A percentile compares a stretch with the other conserved stretches of the same genome.
phyloP scores from a whole-genome alignment of 2,888 invertebrate genomes.

The Leptopilina drosophilae region DNA sequence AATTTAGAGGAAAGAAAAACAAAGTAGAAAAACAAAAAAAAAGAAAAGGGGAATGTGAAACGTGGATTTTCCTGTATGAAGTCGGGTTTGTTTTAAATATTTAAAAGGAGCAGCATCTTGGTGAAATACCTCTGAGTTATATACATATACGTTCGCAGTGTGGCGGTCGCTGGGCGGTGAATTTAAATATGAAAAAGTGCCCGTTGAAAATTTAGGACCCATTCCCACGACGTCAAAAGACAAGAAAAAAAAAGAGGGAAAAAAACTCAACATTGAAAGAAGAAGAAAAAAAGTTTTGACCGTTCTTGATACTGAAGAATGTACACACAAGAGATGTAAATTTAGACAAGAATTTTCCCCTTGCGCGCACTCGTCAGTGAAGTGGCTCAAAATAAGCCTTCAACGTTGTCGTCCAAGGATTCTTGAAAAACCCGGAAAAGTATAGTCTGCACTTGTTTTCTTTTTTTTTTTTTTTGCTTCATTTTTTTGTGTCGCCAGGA shows the following conservation, averaged over 20 bases:
- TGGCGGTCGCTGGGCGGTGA: constrained; percentile 57
- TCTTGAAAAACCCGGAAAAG: constrained; percentile 42
- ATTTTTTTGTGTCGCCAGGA: constrained; percentile 27
- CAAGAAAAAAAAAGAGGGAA: constrained; percentile 40
- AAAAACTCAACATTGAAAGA: no score
- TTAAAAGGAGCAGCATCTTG: constrained; percentile 59
- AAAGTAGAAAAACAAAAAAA: constrained; percentile 21
- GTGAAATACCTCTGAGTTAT: constrained; percentile 59
- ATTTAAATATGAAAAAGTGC: constrained; percentile 66
- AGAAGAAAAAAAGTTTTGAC: constrained; percentile 52
- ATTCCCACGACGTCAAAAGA: constrained; percentile 49
- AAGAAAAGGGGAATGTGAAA: constrained; percentile 48
- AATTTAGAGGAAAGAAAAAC: no score
- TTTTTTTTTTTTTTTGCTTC: not conserved
- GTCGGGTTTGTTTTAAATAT: constrained; percentile 58
- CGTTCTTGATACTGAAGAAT: constrained; percentile 50
- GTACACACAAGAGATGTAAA: constrained; percentile 22
- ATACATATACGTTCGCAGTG: constrained; percentile 43
- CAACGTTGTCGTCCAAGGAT: constrained; percentile 46
- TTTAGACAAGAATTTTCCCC: constrained; percentile 32
- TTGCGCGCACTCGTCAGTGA: constrained; percentile 55
- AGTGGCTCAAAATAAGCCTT: constrained; percentile 56
- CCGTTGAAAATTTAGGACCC: constrained; percentile 66
- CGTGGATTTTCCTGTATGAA: constrained; percentile 54
- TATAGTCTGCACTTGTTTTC: constrained; percentile 42